phyloP scores from a whole-genome alignment of 1,140 invertebrate genomes.

The Pseudomyrmex pallidus region DNA sequence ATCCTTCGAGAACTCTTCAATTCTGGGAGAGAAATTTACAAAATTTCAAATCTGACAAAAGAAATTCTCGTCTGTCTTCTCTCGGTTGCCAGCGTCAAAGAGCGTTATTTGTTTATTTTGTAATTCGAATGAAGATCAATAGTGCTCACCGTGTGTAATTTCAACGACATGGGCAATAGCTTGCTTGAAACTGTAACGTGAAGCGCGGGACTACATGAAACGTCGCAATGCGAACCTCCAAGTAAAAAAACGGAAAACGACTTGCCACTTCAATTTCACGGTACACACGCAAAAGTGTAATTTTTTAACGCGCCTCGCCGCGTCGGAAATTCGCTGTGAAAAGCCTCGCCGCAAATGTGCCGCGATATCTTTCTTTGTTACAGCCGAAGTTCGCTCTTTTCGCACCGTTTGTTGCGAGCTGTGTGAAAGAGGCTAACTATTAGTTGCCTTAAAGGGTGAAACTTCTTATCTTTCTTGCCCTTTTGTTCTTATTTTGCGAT shows the following conservation, averaged over 20 bases:
- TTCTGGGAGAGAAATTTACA: background rate
- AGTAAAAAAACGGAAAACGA: conserved; percentile 44
- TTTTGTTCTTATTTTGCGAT: conserved; percentile 54
- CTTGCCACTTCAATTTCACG: conserved; percentile 47
- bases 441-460: conserved; percentile 34
- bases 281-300: conserved; percentile 41
- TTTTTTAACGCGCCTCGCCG: conserved; percentile 44
- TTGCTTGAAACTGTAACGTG: conserved; percentile 14
- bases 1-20: background rate
- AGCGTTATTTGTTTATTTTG: background rate
- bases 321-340: conserved; percentile 43
- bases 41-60: background rate
- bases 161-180: background rate
- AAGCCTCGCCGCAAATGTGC: conserved; percentile 45
- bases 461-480: conserved; percentile 62
- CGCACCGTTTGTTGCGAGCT: conserved; percentile 18
- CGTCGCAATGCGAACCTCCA: background rate
- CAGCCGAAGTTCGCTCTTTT: conserved; percentile 19
- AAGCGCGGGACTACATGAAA: background rate
- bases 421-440: conserved; percentile 45
- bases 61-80: background rate
- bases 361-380: conserved; percentile 30
- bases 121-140: conserved; percentile 34
- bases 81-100: background rate
- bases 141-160: conserved; percentile 10